phyloP scores from a whole-genome alignment of 92 coral and sea anemone species.

The Parazoanthus swiftii region DNA sequence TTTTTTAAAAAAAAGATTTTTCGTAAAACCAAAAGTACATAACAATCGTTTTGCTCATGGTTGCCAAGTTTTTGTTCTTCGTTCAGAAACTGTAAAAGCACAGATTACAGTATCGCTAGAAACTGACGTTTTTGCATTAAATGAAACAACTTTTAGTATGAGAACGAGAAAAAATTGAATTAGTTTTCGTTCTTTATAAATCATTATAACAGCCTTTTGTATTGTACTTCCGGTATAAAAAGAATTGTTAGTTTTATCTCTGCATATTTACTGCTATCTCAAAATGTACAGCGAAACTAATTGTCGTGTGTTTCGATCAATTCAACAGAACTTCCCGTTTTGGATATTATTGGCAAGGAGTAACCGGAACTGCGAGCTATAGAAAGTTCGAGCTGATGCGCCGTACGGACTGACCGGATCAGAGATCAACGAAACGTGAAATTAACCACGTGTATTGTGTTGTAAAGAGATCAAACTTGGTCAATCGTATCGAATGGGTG shows the following conservation, averaged over 20 bases:
- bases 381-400: slow-evolving; percentile 20
- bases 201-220: neutral
- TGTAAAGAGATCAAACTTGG: neutral
- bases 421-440: slow-evolving; percentile 30
- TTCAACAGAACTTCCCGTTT: neutral
- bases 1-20: neutral
- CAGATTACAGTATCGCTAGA: neutral
- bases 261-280: neutral
- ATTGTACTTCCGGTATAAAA: neutral
- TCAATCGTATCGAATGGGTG: slow-evolving; percentile 5
- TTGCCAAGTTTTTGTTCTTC: neutral
- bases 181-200: too few relatives aligned
- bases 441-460: slow-evolving; percentile 26
- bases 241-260: too few relatives aligned
- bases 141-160: neutral
- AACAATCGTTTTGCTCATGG: neutral
- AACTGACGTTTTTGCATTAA: neutral
- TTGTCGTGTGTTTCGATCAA: too few relatives aligned
- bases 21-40: neutral
- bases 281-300: too few relatives aligned
- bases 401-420: neutral
- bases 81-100: neutral
- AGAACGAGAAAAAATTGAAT: too few relatives aligned
- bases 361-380: neutral
- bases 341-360: slow-evolving; percentile 1